Evolutionary conservation across 1,140 invertebrate genomes (phyloP).

Genomic region (Halictus rubicundus): DNA sequence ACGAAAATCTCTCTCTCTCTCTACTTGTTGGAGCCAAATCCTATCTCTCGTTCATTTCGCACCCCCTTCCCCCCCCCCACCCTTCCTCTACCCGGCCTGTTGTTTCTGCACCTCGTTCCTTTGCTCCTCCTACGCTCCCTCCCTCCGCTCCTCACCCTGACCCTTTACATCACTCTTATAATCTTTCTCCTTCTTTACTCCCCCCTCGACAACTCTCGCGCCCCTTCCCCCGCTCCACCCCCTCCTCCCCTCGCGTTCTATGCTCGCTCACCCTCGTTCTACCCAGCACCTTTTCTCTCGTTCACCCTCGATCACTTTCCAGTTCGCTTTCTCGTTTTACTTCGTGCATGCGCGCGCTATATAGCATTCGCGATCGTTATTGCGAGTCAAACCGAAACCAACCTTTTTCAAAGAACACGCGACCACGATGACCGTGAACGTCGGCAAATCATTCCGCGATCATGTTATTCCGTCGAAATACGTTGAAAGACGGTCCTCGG

Average conservation of each 20-base stretch:
- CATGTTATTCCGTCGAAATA: slow-evolving; percentile 15
- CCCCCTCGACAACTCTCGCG: not conserved
- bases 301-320: slow-evolving; percentile 20
- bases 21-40: slow-evolving; percentile 12
- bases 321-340: slow-evolving; percentile 6
- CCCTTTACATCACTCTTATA: too few species aligned
- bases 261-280: not conserved
- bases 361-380: slow-evolving; percentile 39
- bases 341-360: slow-evolving; percentile 35
- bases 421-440: slow-evolving; percentile 32
- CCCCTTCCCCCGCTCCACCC: not conserved
- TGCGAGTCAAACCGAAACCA: slow-evolving; percentile 23
- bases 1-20: not conserved
- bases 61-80: too few species aligned
- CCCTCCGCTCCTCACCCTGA: too few species aligned
- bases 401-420: slow-evolving; percentile 48
- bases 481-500: not conserved
- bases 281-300: not conserved
- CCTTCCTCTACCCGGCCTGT: too few species aligned
- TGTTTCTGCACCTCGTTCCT: too few species aligned
- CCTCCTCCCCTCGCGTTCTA: not conserved
- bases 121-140: too few species aligned
- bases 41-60: too few species aligned
- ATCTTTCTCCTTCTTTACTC: not conserved
- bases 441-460: slow-evolving; percentile 39